A percentile compares a stretch with the other conserved stretches of the same genome.
These are phyloP conservation scores for Callospermophilus lateralis DNA, from an alignment of 2,113 vertebrate genomes.

Conservation along the genomic window DNA sequence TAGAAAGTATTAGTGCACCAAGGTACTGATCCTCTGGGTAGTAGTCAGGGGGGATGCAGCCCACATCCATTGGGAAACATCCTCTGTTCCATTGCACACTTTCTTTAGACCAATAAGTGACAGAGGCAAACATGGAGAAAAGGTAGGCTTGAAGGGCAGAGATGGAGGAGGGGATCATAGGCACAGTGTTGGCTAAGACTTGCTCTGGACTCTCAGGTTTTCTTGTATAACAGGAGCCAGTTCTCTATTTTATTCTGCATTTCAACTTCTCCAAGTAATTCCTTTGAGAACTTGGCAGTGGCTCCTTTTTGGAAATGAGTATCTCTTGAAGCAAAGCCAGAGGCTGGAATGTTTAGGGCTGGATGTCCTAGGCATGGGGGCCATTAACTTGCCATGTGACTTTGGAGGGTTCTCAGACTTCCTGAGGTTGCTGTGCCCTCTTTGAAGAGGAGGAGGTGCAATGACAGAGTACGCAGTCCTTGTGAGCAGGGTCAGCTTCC, in stretches of 20 bases:
- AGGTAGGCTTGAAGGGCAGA: background rate
- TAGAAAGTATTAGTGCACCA: background rate
- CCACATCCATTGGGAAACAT: background rate
- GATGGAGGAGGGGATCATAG: background rate
- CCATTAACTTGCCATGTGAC: accelerated
- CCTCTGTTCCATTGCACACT: background rate
- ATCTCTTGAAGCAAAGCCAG: background rate
- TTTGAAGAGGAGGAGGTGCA: background rate
- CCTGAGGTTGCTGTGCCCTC: background rate
- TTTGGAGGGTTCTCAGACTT: background rate
- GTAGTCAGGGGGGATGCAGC: background rate
- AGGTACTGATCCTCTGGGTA: background rate
- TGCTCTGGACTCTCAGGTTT: background rate
- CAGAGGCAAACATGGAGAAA: background rate
- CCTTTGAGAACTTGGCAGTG: background rate
- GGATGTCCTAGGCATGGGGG: background rate
- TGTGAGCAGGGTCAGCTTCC: background rate
- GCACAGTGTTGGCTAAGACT: background rate
- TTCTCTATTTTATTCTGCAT: background rate
- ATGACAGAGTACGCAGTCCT: too few relatives aligned
- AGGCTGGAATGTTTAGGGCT: background rate
- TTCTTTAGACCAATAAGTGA: conserved; percentile 3
- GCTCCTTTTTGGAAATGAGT: background rate
- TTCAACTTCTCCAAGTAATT: background rate
- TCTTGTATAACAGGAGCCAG: background rate